Evolutionary conservation across 2,113 vertebrate species (phyloP).

Genomic region (Panthera leo): DNA sequence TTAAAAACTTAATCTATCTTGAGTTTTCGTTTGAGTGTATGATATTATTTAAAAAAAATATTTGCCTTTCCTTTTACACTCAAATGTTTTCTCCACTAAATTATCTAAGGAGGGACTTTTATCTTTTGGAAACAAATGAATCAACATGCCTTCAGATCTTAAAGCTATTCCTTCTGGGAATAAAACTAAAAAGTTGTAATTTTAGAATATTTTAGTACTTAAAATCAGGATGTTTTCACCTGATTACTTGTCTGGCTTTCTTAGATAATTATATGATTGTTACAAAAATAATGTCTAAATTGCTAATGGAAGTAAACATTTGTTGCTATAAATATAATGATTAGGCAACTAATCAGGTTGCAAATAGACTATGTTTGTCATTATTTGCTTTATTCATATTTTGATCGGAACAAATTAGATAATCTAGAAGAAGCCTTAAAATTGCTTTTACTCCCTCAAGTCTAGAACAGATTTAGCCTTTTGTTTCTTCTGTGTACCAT

Average conservation of each 20-base stretch:
- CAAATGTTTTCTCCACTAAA: neutral
- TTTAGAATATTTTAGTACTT: neutral
- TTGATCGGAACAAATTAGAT: neutral
- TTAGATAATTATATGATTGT: neutral
- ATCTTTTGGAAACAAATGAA: neutral
- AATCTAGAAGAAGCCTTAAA: neutral
- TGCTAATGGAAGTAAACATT: neutral
- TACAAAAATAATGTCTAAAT: conserved; percentile 12
- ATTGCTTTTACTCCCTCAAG: neutral
- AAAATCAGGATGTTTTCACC: neutral
- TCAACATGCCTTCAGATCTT: neutral
- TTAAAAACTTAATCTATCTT: neutral
- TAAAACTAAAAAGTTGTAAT: neutral
- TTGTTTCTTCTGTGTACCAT: neutral
- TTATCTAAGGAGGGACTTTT: neutral
- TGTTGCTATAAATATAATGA: conserved; percentile 10
- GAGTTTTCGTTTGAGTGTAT: neutral
- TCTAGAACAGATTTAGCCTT: neutral
- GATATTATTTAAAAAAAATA: neutral
- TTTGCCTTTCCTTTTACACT: neutral
- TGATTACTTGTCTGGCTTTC: neutral
- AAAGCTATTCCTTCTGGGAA: neutral
- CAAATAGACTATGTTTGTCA: neutral
- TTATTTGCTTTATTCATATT: neutral
- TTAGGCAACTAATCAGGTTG: neutral